Evolutionary conservation across 2,113 vertebrate species (phyloP), one percentile per base, ranked within the genome.

Genomic region (Jacana jacana): DNA sequence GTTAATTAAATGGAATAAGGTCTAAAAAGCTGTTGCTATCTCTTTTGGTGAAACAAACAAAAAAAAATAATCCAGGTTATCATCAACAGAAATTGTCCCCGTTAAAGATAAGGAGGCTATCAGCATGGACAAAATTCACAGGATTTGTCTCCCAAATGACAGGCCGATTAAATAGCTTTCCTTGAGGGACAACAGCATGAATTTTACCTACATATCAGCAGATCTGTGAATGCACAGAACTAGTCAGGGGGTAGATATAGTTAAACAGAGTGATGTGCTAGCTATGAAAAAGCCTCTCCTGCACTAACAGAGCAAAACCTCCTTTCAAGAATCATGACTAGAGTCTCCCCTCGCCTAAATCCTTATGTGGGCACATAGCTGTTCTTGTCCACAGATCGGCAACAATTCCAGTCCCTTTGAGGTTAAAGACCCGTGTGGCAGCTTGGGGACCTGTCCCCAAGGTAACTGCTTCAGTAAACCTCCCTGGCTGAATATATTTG

Each of bases 101-200:
- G 39, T 72, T 91, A 77, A 81, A 70, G 89, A 89, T 58, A 86
- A 96, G 37, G 28, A 58, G 23, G 10, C 22, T 16, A 82, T 68
- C 73, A 82, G 54, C 58, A 70, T 1, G 20, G 85, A 4, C 42
- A 42, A 25, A 83, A 93, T 64, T 40, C 73, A 68, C 64, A 71
- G 64, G 55, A 78, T 71, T 70, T 70, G 23, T 82, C 68, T 95
- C 54, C 51, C 39, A 22, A 54, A 81, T 7, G 31, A 49, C 15
- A 9, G 40, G 44, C 31, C 86, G 68, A 80, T 81, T 81, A 60
- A 66, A 77, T 2, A 33, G 13, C 33, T 81, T 57, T 27, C 42
- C 70, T 70, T 49, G 54, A 88, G 80, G 52, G 65, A 40, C 60
- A 61, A 69, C 44, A 81, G 52, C 1, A 4, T 12, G 57, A 51